Base-by-base conservation (phyloP, 2,113 vertebrate genomes). In the Megaleporinus macrocephalus region DNA sequence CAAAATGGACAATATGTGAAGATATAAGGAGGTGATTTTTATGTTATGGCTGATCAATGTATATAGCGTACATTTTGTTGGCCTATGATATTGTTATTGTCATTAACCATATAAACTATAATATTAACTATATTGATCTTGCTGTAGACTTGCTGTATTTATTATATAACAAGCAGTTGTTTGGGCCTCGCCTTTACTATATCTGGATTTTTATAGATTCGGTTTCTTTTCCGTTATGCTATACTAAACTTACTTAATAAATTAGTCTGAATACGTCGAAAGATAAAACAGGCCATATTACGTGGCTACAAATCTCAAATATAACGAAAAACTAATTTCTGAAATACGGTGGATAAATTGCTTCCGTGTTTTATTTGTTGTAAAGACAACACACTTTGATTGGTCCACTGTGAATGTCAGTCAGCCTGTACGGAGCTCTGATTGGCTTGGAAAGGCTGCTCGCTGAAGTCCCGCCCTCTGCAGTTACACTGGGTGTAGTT, bases 401-500 rank as follows among this genome's bases (percentile, higher is more conserved):
- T 86, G 72, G 84, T 13, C 5, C 2, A 1, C 9, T 0, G 0
- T 12, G 26, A 29, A 18, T 57, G 75, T 83, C 72, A n/a, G 16
- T 86, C 81, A 76, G 70, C 30, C 7, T 0, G 15, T 53, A 41
- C 36, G 49, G 1, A 3, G 6, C 59, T 76, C 15, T 76, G 20
- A 86, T 83, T 84, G 80, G 85, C n/a, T 80, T 36, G 36, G 3
- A 36, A 36, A 36, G 36, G 20, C 3, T 5, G 14, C 15, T 16
- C 15, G 5, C 29, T 27, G 14, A 18, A 26, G 22, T 7, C 20
- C 26, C 63, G 18, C 30, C 13, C 61, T 22, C 16, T 49, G 22
- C 22, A 62, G 5, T 68, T 14, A 22, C 2, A 47, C 22, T 69
- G 30, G 2, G 11, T 53, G 30, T 36, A 13, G 26, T 22, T 3